These are phyloP conservation scores for Mormyrus proboscirostris DNA, from an alignment of 2,797 vertebrate genomes.

Conservation along the genomic window DNA sequence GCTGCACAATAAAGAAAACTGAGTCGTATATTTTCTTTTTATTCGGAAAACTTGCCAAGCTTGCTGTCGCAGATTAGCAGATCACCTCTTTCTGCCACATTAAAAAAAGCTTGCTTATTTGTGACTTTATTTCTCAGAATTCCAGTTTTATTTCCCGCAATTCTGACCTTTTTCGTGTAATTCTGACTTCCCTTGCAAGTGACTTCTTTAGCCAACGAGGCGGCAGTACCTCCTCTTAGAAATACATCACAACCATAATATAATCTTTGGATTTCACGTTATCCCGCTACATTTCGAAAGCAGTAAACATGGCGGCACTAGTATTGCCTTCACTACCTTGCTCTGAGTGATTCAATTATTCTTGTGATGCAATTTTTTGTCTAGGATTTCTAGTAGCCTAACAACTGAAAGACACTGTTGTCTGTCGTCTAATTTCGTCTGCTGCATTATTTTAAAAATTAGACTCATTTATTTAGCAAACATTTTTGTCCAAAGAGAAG, in stretches of 20 bases:
- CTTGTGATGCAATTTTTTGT: not conserved
- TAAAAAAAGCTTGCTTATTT: not conserved
- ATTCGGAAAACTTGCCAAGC: not conserved
- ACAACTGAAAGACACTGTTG: not conserved
- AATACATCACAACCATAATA: not conserved
- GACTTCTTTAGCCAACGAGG: not conserved
- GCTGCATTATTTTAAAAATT: not conserved
- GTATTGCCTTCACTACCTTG: not conserved
- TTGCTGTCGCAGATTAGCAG: not conserved
- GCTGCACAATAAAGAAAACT: not conserved
- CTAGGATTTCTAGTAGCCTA: not conserved
- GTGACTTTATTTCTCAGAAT: not conserved
- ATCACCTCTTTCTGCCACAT: not conserved
- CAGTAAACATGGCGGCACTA: not conserved
- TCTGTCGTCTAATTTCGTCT: not conserved
- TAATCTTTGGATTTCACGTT: not conserved
- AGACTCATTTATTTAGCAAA: not conserved
- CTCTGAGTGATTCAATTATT: not conserved
- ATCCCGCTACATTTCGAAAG: not conserved
- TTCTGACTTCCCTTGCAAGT: not conserved
- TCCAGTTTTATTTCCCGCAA: not conserved
- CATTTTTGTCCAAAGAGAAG: not conserved
- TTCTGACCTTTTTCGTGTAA: not conserved
- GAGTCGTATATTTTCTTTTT: not conserved
- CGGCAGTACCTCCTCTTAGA: not conserved